Conservation (phyloP, 2,113 vertebrate species). For the Chaetorhynchus papuensis region DNA sequence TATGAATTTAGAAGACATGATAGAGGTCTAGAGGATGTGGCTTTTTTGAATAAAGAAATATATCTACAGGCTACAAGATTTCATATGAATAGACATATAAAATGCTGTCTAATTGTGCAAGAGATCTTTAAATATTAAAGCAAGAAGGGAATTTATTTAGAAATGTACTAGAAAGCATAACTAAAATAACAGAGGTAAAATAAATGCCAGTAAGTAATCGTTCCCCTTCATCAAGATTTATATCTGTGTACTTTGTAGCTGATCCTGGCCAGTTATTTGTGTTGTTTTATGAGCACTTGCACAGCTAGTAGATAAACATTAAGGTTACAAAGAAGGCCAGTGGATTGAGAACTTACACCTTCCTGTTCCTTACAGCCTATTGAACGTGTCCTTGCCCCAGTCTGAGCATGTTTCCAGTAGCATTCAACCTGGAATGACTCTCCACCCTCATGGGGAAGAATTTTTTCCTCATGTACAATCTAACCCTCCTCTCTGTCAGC, state of each 20-base stretch:
- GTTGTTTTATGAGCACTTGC: not conserved
- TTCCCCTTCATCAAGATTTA: not conserved
- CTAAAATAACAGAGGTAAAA: not conserved
- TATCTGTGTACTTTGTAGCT: not conserved
- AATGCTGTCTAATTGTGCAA: not conserved
- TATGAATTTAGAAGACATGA: not conserved
- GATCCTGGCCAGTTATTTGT: not conserved
- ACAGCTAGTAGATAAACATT: not conserved
- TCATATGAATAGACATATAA: not conserved
- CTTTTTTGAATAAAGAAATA: not conserved
- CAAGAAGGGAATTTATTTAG: not conserved
- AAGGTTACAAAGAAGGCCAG: not conserved
- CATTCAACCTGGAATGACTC: not conserved
- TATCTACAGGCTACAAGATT: not conserved
- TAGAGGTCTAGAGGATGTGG: not conserved
- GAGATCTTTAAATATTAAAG: not conserved
- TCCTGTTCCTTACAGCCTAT: not conserved
- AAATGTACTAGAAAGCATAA: not conserved
- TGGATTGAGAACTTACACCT: not conserved
- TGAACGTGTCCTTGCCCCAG: not conserved
- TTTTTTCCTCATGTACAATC: not conserved
- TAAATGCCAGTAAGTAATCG: not conserved
- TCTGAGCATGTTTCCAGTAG: not conserved
- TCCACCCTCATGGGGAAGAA: not conserved
- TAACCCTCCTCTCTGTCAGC: fast-evolving